A percentile compares a stretch with the other conserved stretches of the same genome.
Evolutionary conservation across 1,140 invertebrate genomes (phyloP).

Genomic region (Diuraphis noxia): DNA sequence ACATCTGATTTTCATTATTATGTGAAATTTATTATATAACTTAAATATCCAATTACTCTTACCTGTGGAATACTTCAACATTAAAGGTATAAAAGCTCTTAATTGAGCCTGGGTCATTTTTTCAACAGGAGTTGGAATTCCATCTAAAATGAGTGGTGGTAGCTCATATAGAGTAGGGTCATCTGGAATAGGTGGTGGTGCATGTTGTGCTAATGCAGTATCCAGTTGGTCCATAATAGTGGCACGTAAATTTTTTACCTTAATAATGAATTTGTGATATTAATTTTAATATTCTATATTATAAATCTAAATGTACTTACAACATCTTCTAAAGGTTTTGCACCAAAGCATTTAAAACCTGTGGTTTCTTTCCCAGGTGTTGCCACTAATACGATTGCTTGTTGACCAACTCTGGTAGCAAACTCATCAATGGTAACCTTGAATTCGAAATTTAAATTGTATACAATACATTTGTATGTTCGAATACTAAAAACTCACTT

Average conservation of each 20-base stretch:
- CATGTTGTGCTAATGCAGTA: slow-evolving; percentile 87
- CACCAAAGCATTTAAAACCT: slow-evolving; percentile 95
- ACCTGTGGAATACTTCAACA: slow-evolving; percentile 96
- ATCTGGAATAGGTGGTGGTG: slow-evolving; percentile 87
- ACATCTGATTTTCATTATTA: not conserved
- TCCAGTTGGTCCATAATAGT: slow-evolving; percentile 95
- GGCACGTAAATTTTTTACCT: slow-evolving; percentile 81
- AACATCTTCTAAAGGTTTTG: slow-evolving; percentile 95
- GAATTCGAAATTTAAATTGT: slow-evolving; percentile 55
- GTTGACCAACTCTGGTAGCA: slow-evolving; percentile 94
- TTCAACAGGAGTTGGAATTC: slow-evolving; percentile 95
- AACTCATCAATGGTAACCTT: slow-evolving; percentile 97
- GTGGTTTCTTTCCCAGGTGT: slow-evolving; percentile 96
- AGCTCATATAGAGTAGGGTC: slow-evolving; percentile 92
- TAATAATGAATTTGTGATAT: not conserved
- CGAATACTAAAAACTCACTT: slow-evolving; percentile 66
- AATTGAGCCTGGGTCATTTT: slow-evolving; percentile 99
- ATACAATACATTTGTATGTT: not conserved
- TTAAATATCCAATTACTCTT: slow-evolving; percentile 53
- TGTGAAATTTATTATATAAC: not conserved
- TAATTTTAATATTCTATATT: not conserved
- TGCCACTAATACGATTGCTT: slow-evolving; percentile 92
- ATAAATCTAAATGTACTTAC: slow-evolving; percentile 62
- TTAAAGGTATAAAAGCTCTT: slow-evolving; percentile 93
- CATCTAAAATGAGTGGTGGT: slow-evolving; percentile 93